Base-by-base conservation (phyloP, 2,797 vertebrate species). In the Parauchenoglanis punctatus region DNA sequence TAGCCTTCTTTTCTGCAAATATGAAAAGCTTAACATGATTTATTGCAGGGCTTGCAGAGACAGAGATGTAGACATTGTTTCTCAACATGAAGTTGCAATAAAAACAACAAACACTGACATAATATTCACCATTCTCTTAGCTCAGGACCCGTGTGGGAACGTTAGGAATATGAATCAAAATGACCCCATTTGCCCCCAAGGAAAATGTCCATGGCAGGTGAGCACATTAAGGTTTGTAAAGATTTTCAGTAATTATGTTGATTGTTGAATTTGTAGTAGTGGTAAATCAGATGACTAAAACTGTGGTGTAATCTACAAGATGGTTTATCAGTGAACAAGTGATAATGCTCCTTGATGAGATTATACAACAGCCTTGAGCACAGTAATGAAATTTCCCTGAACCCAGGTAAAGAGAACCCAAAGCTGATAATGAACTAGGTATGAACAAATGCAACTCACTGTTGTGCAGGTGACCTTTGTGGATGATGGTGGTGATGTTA, bases 171-270 rank as follows among this genome's bases (percentile, higher is more conserved):
- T 23, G 35, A 0, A 77, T 67, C 6, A 63, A 85, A 0, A 28
- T 1, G 0, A 68, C 68, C 13, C 20, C 28, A 68, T 81, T 20
- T 96, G 95, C 90, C 90, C 12, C 44, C 77, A 91, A 28, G 93
- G 94, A 67, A 89, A 85, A 68, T 98, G 97, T 90, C 97, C 97
- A 2, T 99, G 98, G 98, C 96, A 98, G 97, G 98, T 99, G 92
- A 92, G 92, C 75, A 4, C 18, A 18, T 6, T 46, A 28, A 58
- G 56, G 56, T 61, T 81, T 44, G 56, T 61, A 44, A 20, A 40
- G 49, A 56, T 56, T 56, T 54, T 54, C 52, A 35, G 59, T 46
- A 52, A 23, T 6, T 18, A 0, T 52, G n/a, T 7, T 67, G 15
- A 20, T 20, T n/a, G 8, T 13, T 52, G 2, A 31, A 49, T 52